Evolutionary conservation across 2,113 vertebrate species (phyloP).

Genomic region (Dolichallabes microphthalmus): DNA sequence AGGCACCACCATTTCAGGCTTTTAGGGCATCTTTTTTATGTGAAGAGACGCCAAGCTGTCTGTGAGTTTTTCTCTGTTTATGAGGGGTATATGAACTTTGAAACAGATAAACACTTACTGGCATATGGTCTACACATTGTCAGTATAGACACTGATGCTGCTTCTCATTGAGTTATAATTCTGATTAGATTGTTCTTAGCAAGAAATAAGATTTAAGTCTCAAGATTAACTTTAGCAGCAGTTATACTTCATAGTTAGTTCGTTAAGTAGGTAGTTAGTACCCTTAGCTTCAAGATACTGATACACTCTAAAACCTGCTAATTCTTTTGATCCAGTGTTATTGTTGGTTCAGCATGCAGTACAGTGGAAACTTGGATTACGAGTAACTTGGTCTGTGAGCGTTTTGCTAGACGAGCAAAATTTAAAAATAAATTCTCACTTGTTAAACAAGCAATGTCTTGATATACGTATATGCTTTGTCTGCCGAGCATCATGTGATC

Average conservation of each 20-base stretch:
- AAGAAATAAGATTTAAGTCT: neutral
- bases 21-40: conserved; percentile 53
- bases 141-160: neutral
- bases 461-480: no score
- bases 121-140: neutral
- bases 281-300: neutral
- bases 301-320: neutral
- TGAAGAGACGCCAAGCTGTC: conserved; percentile 36
- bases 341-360: neutral
- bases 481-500: no score
- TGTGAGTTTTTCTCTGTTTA: conserved; percentile 20
- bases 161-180: neutral
- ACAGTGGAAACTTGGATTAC: no score
- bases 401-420: no score
- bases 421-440: no score
- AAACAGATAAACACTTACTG: conserved; percentile 8
- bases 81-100: conserved; percentile 17
- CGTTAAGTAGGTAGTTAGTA: neutral
- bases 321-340: neutral
- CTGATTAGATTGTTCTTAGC: neutral
- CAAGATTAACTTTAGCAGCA: neutral
- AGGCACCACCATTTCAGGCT: conserved; percentile 60
- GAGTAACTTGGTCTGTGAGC: no score
- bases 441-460: no score
- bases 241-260: neutral